Base-by-base conservation (phyloP, 2,888 invertebrate species). In the Euzophera pinguis region DNA sequence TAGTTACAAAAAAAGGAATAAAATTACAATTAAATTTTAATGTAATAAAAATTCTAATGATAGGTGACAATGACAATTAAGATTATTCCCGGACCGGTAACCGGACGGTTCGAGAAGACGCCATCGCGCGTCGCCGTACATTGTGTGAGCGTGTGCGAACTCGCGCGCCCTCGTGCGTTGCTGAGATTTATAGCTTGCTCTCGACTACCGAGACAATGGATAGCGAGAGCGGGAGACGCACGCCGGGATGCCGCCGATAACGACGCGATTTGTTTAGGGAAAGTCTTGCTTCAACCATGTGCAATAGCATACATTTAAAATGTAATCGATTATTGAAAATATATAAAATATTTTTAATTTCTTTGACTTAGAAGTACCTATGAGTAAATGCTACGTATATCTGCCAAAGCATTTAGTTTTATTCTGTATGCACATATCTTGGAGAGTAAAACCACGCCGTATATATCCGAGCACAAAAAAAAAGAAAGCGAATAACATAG, bases 121-220 rank as follows among this genome's bases (percentile, higher is more conserved):
- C 32, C 32, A 22, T 22, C 2, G 22, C 22, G 32, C 32, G 32
- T 32, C 8, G 32, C 22, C 22, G 22, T 22, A 2, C 5, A 22
- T 22, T 22, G 22, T 22, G 32, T 1, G 32, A 32, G 8, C 10
- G 35, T 12, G n/a, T n/a, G 35, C 12, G 1, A 35, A 10, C 3
- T 35, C 35, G n/a, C 35, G 35, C 35, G 35, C 35, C 67, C 64
- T 65, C 65, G 32, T 65, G 22, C 22, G 22, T 60, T 60, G 59
- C 47, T 53, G 39, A 63, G 65, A 64, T 67, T 63, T 60, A 65
- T 62, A 39, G 47, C 47, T 17, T 14, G 52, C 43, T 38, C 49
- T 45, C 39, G 16, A 39, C 3, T 22, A 2, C 22, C 22, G 16
- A 39, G 38, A 22, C 27, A 27, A 43, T 43, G n/a, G n/a, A 43